phyloP scores from a whole-genome alignment of 1,140 invertebrate genomes.

The Gonioctena quinquepunctata region DNA sequence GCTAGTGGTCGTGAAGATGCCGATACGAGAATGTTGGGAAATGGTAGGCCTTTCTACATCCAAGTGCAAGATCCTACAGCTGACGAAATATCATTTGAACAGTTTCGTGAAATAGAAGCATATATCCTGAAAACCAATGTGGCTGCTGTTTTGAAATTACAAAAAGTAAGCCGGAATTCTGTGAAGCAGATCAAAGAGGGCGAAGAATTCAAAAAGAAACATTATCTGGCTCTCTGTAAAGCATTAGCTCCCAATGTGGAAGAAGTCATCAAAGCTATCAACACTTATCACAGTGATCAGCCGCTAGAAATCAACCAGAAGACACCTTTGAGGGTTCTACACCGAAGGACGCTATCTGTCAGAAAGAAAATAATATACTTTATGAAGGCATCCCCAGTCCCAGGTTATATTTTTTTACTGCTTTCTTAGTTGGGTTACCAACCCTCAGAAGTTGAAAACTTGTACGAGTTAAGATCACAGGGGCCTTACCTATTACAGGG shows the following conservation, averaged over 20 bases:
- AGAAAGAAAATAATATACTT: slow-evolving; percentile 67
- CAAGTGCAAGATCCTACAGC: slow-evolving; percentile 75
- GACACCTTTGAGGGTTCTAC: slow-evolving; percentile 84
- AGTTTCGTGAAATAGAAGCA: slow-evolving; percentile 62
- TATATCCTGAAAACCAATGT: slow-evolving; percentile 66
- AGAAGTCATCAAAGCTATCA: slow-evolving; percentile 59
- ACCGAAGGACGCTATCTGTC: slow-evolving; percentile 73
- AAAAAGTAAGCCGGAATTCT: slow-evolving; percentile 63
- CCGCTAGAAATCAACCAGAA: slow-evolving; percentile 61
- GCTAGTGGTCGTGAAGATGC: slow-evolving; percentile 91
- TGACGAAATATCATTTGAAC: slow-evolving; percentile 59
- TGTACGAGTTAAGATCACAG: no score
- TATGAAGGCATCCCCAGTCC: slow-evolving; percentile 59
- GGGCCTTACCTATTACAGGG: no score
- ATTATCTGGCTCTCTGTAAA: slow-evolving; percentile 79
- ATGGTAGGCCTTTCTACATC: slow-evolving; percentile 83
- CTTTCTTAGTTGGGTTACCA: no score
- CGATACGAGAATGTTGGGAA: slow-evolving; percentile 86
- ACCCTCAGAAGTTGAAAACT: no score
- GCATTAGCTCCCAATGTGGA: slow-evolving; percentile 59
- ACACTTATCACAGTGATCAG: slow-evolving; percentile 15
- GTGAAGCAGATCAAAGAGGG: slow-evolving; percentile 82
- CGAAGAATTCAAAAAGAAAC: slow-evolving; percentile 84
- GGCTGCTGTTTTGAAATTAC: slow-evolving; percentile 69
- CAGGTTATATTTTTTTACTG: no score